Evolutionary conservation across 2,888 invertebrate genomes (phyloP), one percentile per base, ranked within the genome.

Genomic region (Folsomia manolachei): DNA sequence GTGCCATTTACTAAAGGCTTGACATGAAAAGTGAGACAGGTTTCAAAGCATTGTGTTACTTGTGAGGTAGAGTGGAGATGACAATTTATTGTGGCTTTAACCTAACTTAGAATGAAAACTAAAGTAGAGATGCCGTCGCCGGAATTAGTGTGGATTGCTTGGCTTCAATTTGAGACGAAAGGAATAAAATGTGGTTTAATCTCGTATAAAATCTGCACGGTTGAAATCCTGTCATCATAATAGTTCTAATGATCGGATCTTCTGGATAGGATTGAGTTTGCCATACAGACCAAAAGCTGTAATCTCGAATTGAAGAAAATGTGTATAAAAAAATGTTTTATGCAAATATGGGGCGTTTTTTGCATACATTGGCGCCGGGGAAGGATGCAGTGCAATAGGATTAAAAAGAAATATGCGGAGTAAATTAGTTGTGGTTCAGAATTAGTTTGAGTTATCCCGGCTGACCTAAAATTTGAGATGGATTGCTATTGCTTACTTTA

Each of bases 111-210:
- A n/a, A n/a, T n/a, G n/a, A n/a, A n/a, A n/a, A n/a, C n/a, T n/a
- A n/a, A n/a, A n/a, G n/a, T n/a, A n/a, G n/a, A n/a, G 39, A 39
- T 39, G 39, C 39, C 4, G 39, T n/a, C n/a, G n/a, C n/a, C 56
- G 19, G 56, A 56, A 14, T 56, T 56, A 56, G 56, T 56, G 56
- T 56, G 56, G 56, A 56, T 56, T 56, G 56, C 56, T 56, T 19
- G 18, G 7, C 18, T 51, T 51, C 18, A 56, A 56, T 19, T 14
- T 39, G 39, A 39, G 39, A 39, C 39, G 39, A 39, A 14, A 39
- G 39, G 39, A 4, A 19, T 14, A 56, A 18, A 56, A 56, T 56
- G 56, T 56, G 56, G 56, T 56, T 56, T 56, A 56, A 56, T 56
- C 56, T 21, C 4, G n/a, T 56, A 19, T 56, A 56, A 56, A 56